Base-by-base conservation (phyloP, 2,113 vertebrate genomes). In the Bubo bubo region DNA sequence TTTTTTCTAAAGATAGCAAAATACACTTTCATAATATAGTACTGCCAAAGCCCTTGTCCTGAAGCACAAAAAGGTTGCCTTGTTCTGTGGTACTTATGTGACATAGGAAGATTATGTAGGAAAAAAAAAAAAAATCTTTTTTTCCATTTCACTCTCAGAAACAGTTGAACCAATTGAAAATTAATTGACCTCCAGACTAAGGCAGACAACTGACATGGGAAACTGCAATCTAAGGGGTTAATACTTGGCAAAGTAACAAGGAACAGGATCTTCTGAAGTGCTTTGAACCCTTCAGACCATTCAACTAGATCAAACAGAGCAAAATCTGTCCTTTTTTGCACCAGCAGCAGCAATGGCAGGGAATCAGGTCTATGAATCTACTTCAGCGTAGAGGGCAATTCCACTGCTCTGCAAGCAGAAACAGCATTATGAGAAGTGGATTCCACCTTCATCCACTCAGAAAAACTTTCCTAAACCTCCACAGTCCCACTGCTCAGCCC, bases 1-100 rank as follows among this genome's bases (percentile, higher is more conserved):
- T 95, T 95, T 88, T 71, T 81, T 72, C 94, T 94, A 89, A 92
- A 97, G 86, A 95, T 60, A 96, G 90, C 67, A 88, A 74, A 93
- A 75, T 2, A 17, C 20, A 43, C 49, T 81, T 81, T 22, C 72
- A 63, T 28, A 68, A 82, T 14, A 28, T 4, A 30, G n/a, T 76
- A 32, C 83, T 89, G 91, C 91, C 84, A 74, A 93, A 84, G 35
- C 11, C 68, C 72, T 84, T 58, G 2, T n/a, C 79, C 74, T 45
- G 37, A 93, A 81, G 73, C 77, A 87, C 24, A 75, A 79, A 77
- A 87, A 45, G 27, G 43, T 56, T 72, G 83, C 43, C 53, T 87
- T 95, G 70, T 90, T 95, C 70, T 67, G 20, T 30, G 32, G 45
- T 32, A 28, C 39, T n/a, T 84, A 56, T 15, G 28, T 26, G 73